Base-by-base conservation (phyloP, 37 sponge, comb jelly and placozoan species). In the Ianthella basta region DNA sequence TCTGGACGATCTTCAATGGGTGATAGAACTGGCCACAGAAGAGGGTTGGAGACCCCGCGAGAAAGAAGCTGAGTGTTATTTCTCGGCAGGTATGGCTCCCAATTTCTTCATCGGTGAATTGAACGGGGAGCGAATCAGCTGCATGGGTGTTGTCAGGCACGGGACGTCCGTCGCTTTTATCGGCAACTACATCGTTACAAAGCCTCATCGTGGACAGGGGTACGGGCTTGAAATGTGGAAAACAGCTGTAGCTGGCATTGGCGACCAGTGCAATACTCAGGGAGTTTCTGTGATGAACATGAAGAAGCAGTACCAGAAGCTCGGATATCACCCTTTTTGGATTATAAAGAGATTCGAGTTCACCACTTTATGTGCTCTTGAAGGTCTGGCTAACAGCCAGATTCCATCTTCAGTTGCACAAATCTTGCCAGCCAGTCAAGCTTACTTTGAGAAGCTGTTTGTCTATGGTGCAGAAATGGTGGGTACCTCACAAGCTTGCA, bases 51-150 rank as follows among this genome's bases (percentile, higher is more conserved):
- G n/a, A 29, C 66, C 66, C 12, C 14, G 66, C 8, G 66, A 20
- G 12, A 64, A 64, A 20, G 66, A 64, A 10, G 66, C 66, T 29
- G 66, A 64, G n/a, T 64, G 23, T 30, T 30, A 29, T 8, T 64
- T 64, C 23, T 10, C 66, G 8, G 12, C 27, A 64, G n/a, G 27
- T 64, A 29, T 21, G 29, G 12, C 72, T 30, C 8, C 53, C 1
- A 55, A 64, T 32, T 84, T 84, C 84, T 84, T 84, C 61, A 29
- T 84, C 1, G 84, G 84, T 25, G 84, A 84, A 70, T 56, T 84
- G 74, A 37, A 70, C 30, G 84, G 84, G 3, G 55, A 84, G 59
- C 36, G 15, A 12, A 70, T 84, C 23, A 69, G 72, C 23, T 55
- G 30, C 33, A 53, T 84, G 14, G 2, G 34, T 32, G 30, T 69